Percentiles rank a stretch among this genome's conserved stretches.
Evolutionary conservation across 2,113 vertebrate species (phyloP).

Genomic region (Callipepla californica): DNA sequence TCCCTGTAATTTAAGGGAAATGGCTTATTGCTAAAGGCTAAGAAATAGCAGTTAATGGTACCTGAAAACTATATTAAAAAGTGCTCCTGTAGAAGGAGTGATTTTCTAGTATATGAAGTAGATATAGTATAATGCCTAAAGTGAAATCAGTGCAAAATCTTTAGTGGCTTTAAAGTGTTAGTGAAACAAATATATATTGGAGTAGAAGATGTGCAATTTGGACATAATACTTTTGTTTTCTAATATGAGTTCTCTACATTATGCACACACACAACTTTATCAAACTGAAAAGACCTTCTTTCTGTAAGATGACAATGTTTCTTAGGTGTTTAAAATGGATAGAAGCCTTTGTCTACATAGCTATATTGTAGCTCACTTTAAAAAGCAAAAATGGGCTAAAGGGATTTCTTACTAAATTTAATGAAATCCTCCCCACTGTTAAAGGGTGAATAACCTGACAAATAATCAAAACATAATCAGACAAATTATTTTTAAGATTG

Average conservation of each 20-base stretch:
- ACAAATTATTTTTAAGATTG: not conserved
- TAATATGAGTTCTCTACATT: not conserved
- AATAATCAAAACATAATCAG: not conserved
- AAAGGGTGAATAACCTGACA: not conserved
- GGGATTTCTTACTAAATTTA: not conserved
- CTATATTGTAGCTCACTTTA: not conserved
- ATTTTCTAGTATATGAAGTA: not conserved
- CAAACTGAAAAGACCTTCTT: not conserved
- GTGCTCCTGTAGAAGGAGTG: not conserved
- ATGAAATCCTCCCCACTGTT: not conserved
- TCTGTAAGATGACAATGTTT: not conserved
- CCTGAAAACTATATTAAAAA: not conserved
- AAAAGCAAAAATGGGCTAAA: not conserved
- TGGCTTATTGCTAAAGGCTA: not conserved
- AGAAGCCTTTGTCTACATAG: not conserved
- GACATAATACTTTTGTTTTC: not conserved
- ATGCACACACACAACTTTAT: not conserved
- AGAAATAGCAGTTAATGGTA: not conserved
- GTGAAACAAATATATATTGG: not conserved
- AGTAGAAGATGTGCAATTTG: not conserved
- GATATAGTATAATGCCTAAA: not conserved
- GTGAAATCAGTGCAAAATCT: not conserved
- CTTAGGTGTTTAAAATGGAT: not conserved
- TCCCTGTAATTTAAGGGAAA: constrained; percentile 3
- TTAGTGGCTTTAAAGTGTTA: not conserved